These are phyloP conservation scores for Sinosuthora webbiana DNA, from an alignment of 2,113 vertebrate species.

Conservation along the genomic window DNA sequence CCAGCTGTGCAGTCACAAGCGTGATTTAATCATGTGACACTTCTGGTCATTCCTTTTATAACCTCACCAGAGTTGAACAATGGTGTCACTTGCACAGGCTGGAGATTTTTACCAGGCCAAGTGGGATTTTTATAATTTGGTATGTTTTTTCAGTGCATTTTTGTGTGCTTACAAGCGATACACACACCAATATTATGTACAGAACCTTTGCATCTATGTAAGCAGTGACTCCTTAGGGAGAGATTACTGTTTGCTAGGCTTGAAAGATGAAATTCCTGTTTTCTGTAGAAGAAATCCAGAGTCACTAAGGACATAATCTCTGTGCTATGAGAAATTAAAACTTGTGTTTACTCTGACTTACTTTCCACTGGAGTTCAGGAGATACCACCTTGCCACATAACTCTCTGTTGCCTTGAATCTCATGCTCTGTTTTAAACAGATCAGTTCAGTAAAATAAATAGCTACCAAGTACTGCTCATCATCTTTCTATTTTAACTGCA, in stretches of 20 bases:
- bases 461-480: not conserved
- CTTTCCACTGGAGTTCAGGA: not conserved
- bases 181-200: not conserved
- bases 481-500: conserved; percentile 43
- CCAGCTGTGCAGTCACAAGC: not conserved
- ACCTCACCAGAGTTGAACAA: not conserved
- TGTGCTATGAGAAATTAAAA: not conserved
- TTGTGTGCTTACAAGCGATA: not conserved
- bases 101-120: not conserved
- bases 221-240: not conserved
- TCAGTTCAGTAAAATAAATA: not conserved
- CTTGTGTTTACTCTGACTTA: not conserved
- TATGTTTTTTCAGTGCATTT: not conserved
- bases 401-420: not conserved
- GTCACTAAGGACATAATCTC: not conserved
- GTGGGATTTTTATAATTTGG: not conserved
- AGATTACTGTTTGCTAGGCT: not conserved
- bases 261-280: not conserved
- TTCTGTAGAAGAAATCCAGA: not conserved
- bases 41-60: not conserved
- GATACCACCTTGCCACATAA: not conserved
- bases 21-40: not conserved
- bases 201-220: not conserved
- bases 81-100: not conserved
- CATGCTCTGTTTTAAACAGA: not conserved